These are phyloP conservation scores for Cryptotermes secundus DNA, from an alignment of 1,140 invertebrate species.

Conservation along the genomic window DNA sequence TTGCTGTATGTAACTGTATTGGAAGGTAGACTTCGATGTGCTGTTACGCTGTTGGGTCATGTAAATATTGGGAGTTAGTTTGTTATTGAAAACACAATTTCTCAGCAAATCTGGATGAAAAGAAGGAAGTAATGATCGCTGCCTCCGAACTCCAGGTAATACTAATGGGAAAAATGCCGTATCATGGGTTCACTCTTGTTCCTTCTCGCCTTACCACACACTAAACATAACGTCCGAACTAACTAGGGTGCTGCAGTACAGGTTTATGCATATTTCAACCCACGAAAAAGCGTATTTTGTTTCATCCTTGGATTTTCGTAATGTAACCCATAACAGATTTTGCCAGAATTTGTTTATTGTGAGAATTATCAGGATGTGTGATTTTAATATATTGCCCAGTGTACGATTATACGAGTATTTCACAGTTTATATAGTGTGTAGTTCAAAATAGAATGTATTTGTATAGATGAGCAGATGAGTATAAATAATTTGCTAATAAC, in stretches of 20 bases:
- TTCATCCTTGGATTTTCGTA: neutral
- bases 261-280: neutral
- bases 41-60: neutral
- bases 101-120: slow-evolving; percentile 67
- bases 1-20: no score
- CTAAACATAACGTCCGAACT: neutral
- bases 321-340: neutral
- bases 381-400: no score
- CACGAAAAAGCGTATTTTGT: neutral
- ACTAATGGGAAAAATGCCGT: neutral
- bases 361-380: no score
- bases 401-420: no score
- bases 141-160: slow-evolving; percentile 78
- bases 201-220: neutral
- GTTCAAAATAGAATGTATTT: neutral
- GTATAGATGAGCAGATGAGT: neutral
- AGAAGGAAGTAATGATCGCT: slow-evolving; percentile 72
- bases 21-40: no score
- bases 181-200: neutral
- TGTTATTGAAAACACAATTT: neutral
- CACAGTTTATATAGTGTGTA: no score
- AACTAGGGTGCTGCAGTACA: neutral
- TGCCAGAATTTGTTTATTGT: no score
- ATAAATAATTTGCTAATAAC: slow-evolving; percentile 22
- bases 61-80: neutral